A percentile compares a stretch with the other conserved stretches of the same genome.
Evolutionary conservation across 2,113 vertebrate genomes (phyloP).

Genomic region (Callopanchax toddi): DNA sequence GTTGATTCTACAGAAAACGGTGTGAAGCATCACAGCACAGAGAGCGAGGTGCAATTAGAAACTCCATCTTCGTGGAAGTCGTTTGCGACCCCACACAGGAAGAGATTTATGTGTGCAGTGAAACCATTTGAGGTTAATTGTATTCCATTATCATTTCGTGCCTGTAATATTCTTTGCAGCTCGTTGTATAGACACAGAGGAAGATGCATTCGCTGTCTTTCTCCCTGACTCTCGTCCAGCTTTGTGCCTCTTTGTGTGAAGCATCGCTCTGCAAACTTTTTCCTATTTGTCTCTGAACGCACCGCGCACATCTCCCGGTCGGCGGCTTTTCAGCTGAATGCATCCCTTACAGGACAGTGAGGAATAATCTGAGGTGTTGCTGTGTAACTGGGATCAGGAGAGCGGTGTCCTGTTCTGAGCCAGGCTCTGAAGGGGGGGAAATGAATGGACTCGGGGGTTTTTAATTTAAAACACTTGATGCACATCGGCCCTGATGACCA

Average conservation of each 20-base stretch:
- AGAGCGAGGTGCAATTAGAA: constrained; percentile 64
- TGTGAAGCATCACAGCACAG: constrained; percentile 42
- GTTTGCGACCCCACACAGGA: constrained; percentile 45
- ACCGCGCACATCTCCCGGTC: constrained; percentile 9
- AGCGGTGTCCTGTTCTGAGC: constrained; percentile 42
- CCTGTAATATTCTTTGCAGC: constrained; percentile 60
- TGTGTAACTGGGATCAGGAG: constrained; percentile 14
- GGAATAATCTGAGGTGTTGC: constrained; percentile 42
- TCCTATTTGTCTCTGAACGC: constrained; percentile 42
- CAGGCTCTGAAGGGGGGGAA: constrained; percentile 8
- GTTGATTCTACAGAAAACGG: constrained; percentile 46
- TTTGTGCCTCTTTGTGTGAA: constrained; percentile 68
- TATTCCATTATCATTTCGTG: constrained; percentile 69
- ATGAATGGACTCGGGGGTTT: constrained; percentile 42
- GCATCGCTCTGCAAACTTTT: constrained; percentile 28
- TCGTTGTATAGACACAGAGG: constrained; percentile 38
- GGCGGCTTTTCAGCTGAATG: constrained; percentile 28
- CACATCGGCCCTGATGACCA: constrained; percentile 22
- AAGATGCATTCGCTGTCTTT: constrained; percentile 24
- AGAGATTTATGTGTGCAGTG: constrained; percentile 63
- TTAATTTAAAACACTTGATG: constrained; percentile 37
- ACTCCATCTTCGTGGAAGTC: constrained; percentile 38
- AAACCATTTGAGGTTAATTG: constrained; percentile 68
- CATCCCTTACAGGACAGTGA: constrained; percentile 38
- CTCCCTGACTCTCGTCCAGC: constrained; percentile 43